Percentiles rank a stretch among this genome's conserved stretches.
Evolutionary conservation across 1,140 invertebrate genomes (phyloP).

Genomic region (Sarcophaga peregrina): DNA sequence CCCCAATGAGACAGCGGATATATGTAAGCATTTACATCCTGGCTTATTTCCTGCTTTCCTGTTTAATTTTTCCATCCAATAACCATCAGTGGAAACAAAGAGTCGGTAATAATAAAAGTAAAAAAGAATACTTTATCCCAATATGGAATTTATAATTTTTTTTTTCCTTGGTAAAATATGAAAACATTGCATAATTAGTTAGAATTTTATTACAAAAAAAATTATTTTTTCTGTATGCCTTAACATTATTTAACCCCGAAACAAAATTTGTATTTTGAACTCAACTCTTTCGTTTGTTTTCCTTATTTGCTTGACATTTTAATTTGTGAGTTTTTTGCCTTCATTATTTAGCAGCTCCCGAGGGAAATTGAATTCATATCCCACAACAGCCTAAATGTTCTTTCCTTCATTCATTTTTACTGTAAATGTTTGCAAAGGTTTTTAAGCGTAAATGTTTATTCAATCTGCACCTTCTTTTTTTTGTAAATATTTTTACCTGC

Average conservation of each 20-base stretch:
- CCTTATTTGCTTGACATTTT: slow-evolving; percentile 46
- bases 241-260: background rate
- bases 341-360: slow-evolving; percentile 32
- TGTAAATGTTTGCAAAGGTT: too few species aligned
- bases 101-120: background rate
- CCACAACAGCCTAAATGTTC: too few species aligned
- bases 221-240: background rate
- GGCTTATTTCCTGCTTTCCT: background rate
- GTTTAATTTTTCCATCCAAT: background rate
- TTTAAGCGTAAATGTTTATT: too few species aligned
- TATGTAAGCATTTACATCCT: background rate
- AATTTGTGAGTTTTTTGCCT: slow-evolving; percentile 45
- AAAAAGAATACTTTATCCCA: slow-evolving; percentile 2
- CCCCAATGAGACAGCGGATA: slow-evolving; percentile 44
- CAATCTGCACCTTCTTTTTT: too few species aligned
- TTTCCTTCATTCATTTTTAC: too few species aligned
- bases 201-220: slow-evolving; percentile 24
- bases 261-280: slow-evolving; percentile 4
- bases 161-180: background rate
- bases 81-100: too few species aligned
- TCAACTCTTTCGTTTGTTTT: slow-evolving; percentile 9
- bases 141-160: slow-evolving; percentile 6
- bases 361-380: slow-evolving; percentile 42
- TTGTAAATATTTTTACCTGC: too few species aligned
- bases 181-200: slow-evolving; percentile 47